These are phyloP conservation scores for Cromileptes altivelis DNA, from an alignment of 2,113 vertebrate species.

Conservation along the genomic window DNA sequence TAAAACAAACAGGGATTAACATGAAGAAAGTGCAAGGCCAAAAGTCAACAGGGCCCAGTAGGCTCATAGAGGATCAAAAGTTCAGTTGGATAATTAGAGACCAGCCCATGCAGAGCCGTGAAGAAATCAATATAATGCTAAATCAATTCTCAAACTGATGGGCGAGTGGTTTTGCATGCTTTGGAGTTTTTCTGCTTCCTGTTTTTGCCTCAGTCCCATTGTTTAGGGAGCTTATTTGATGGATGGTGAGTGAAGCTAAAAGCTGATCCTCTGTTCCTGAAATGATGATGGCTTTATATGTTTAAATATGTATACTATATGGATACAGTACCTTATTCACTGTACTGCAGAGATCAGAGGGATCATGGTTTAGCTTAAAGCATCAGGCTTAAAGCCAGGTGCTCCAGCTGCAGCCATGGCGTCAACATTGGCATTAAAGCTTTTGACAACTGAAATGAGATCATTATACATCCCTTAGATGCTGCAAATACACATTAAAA, in stretches of 20 bases:
- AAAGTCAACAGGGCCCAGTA: constrained; percentile 4
- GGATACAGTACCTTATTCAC: constrained; percentile 18
- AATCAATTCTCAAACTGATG: constrained; percentile 19
- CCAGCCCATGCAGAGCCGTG: neutral
- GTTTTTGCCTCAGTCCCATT: neutral
- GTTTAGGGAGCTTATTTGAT: neutral
- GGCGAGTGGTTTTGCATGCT: neutral
- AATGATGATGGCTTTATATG: neutral
- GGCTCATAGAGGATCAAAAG: constrained; percentile 6
- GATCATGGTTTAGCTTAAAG: constrained; percentile 23
- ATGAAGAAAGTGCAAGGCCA: constrained; percentile 6
- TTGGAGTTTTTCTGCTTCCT: neutral
- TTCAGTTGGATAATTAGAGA: constrained; percentile 21
- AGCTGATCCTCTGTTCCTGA: neutral
- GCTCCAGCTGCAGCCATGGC: constrained; percentile 16
- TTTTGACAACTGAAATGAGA: neutral
- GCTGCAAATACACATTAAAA: neutral
- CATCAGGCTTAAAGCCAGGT: constrained; percentile 20
- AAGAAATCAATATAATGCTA: constrained; percentile 30
- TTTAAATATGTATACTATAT: constrained; percentile 6
- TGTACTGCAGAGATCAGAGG: constrained; percentile 1
- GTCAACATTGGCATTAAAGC: neutral
- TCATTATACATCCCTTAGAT: neutral
- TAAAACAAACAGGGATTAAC: constrained; percentile 44
- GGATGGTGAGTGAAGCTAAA: neutral